A percentile compares a stretch with the other conserved stretches of the same genome.
Evolutionary conservation across 2,888 invertebrate species (phyloP).

Genomic region (Asteroscopus sphinx): DNA sequence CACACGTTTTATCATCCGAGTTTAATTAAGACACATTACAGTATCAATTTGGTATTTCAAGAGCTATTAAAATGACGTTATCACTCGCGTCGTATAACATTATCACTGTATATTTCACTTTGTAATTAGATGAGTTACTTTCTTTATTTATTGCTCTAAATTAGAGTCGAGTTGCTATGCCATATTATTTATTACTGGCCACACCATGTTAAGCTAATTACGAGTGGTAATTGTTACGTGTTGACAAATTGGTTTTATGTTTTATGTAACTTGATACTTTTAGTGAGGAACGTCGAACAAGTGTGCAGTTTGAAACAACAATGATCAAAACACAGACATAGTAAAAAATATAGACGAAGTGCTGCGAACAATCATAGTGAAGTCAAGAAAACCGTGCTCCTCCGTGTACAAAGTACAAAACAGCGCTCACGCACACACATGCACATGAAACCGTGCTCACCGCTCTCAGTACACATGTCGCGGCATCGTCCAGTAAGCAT

Average conservation of each 20-base stretch:
- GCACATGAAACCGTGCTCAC: too few species aligned
- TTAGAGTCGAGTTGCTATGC: constrained; percentile 46
- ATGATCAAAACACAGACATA: too few species aligned
- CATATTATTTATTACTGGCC: constrained; percentile 41
- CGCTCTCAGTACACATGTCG: too few species aligned
- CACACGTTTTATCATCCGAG: background rate
- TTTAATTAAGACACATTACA: constrained; percentile 19
- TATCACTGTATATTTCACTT: constrained; percentile 45
- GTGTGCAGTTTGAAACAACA: constrained; percentile 14
- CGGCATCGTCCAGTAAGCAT: too few species aligned
- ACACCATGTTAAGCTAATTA: constrained; percentile 52
- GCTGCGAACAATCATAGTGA: too few species aligned
- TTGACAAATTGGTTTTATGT: constrained; percentile 41
- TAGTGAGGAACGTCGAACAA: constrained; percentile 15
- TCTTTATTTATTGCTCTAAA: constrained; percentile 41
- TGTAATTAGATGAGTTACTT: constrained; percentile 40
- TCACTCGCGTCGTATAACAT: constrained; percentile 36
- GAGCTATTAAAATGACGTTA: constrained; percentile 35
- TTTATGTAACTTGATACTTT: constrained; percentile 42
- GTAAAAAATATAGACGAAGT: too few species aligned
- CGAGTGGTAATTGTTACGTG: constrained; percentile 45
- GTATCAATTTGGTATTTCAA: constrained; percentile 15
- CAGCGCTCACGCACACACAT: too few species aligned
- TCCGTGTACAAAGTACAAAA: too few species aligned
- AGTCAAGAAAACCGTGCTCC: too few species aligned